Conservation (phyloP, 2,888 invertebrate species). For the Lepidochitona cinerea region DNA sequence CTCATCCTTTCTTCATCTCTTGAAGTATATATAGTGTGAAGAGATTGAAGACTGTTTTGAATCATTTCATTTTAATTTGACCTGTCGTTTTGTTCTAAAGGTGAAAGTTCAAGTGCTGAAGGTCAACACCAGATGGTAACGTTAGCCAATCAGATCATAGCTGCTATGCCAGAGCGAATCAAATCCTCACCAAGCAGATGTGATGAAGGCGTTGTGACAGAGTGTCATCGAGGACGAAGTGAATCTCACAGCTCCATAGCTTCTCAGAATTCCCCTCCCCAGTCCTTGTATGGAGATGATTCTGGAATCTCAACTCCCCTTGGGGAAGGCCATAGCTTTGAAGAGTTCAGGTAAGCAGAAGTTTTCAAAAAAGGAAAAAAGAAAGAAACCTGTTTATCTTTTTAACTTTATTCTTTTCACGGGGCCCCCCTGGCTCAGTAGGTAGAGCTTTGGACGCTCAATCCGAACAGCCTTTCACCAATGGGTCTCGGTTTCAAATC, state of each 20-base stretch:
- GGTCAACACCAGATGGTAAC: conserved; percentile 74
- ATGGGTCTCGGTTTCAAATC: no score
- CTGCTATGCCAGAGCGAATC: conserved; percentile 97
- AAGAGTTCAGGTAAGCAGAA: conserved; percentile 66
- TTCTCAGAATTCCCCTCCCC: conserved; percentile 56
- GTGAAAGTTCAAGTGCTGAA: conserved; percentile 34
- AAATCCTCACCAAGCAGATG: conserved; percentile 78
- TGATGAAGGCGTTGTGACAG: conserved; percentile 43
- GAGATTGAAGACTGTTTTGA: not conserved
- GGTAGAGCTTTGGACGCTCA: no score
- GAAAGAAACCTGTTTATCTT: no score
- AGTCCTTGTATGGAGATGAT: conserved; percentile 70
- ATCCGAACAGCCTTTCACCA: no score
- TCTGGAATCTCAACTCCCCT: conserved; percentile 69
- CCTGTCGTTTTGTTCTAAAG: not conserved
- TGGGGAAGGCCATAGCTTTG: conserved; percentile 63
- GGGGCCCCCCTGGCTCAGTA: no score
- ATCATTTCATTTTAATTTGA: not conserved
- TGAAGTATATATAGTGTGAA: no score
- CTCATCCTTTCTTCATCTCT: no score
- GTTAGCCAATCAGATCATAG: conserved; percentile 97
- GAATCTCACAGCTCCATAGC: conserved; percentile 80
- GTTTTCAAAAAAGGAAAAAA: no score
- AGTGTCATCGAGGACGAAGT: conserved; percentile 72
- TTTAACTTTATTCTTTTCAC: no score